A percentile compares a stretch with the other conserved stretches of the same genome.
phyloP scores from a whole-genome alignment of 2,888 invertebrate species.

The Campaea margaritaria region DNA sequence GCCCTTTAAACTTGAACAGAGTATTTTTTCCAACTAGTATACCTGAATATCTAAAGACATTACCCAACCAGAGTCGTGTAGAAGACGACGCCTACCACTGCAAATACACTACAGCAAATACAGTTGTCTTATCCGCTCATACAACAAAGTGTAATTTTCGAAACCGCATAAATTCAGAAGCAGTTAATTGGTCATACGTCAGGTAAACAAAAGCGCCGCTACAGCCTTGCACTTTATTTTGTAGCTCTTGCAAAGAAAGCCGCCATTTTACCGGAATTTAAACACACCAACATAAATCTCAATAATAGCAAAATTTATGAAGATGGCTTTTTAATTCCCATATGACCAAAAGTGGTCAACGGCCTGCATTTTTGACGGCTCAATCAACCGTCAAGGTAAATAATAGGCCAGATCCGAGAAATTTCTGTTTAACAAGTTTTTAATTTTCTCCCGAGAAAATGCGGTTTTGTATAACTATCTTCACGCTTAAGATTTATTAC shows the following conservation, averaged over 20 bases:
- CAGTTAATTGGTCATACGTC: slow-evolving; percentile 13
- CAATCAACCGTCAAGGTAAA: slow-evolving; percentile 38
- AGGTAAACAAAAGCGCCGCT: slow-evolving; percentile 3
- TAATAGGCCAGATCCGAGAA: slow-evolving; percentile 26
- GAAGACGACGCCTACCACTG: too few species aligned
- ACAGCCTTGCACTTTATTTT: slow-evolving; percentile 16
- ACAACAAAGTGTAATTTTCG: not conserved
- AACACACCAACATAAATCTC: slow-evolving; percentile 32
- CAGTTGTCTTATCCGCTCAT: not conserved
- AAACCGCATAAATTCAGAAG: not conserved
- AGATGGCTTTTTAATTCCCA: slow-evolving; percentile 37
- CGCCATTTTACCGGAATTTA: slow-evolving; percentile 18
- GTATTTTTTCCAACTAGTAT: too few species aligned
- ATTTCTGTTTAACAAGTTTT: slow-evolving; percentile 20
- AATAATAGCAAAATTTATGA: slow-evolving; percentile 40
- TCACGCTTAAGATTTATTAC: slow-evolving; percentile 39
- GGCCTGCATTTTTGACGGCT: slow-evolving; percentile 32
- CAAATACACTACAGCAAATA: too few species aligned
- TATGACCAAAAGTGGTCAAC: slow-evolving; percentile 33
- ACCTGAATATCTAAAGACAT: too few species aligned
- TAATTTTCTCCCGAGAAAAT: slow-evolving; percentile 29
- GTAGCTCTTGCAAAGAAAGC: not conserved
- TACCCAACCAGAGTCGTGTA: too few species aligned
- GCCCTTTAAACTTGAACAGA: too few species aligned
- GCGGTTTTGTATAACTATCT: slow-evolving; percentile 25